phyloP scores from a whole-genome alignment of 64 coral and sea anemone genomes.

The Trachythela sp. region DNA sequence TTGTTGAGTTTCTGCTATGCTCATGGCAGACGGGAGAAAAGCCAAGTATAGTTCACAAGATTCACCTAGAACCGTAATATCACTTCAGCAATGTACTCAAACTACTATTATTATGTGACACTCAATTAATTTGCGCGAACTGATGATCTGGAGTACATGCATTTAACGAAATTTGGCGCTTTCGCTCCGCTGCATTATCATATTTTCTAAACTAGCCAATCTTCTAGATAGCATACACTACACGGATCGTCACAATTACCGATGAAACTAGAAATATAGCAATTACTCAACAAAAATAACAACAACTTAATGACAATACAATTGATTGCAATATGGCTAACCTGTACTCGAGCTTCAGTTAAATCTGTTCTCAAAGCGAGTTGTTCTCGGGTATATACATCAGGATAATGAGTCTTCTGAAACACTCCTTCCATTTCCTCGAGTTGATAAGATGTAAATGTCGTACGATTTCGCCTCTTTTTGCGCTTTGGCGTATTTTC shows the following conservation, averaged over 20 bases:
- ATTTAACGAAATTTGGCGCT: neutral
- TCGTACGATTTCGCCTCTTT: constrained; percentile 76
- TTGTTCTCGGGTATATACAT: constrained; percentile 93
- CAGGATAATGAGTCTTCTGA: constrained; percentile 94
- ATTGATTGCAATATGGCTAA: constrained; percentile 21
- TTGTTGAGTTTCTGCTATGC: too few relatives aligned
- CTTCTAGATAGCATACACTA: neutral
- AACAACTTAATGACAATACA: neutral
- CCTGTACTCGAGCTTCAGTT: constrained; percentile 94
- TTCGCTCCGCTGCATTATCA: neutral
- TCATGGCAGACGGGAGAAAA: too few relatives aligned
- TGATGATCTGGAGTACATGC: neutral
- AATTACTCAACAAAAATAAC: neutral
- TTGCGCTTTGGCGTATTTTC: constrained; percentile 50
- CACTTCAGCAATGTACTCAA: neutral
- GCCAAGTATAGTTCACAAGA: too few relatives aligned
- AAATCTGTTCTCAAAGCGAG: constrained; percentile 76
- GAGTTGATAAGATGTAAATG: constrained; percentile 71
- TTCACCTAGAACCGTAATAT: neutral
- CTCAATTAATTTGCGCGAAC: neutral
- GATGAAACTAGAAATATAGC: neutral
- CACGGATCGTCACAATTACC: neutral
- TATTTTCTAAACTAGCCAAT: neutral
- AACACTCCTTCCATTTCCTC: constrained; percentile 94
- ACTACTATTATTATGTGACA: neutral